Percentiles rank a stretch among this genome's conserved stretches.
Conservation (phyloP, 1,140 invertebrate species). For the Episyrphus balteatus region DNA sequence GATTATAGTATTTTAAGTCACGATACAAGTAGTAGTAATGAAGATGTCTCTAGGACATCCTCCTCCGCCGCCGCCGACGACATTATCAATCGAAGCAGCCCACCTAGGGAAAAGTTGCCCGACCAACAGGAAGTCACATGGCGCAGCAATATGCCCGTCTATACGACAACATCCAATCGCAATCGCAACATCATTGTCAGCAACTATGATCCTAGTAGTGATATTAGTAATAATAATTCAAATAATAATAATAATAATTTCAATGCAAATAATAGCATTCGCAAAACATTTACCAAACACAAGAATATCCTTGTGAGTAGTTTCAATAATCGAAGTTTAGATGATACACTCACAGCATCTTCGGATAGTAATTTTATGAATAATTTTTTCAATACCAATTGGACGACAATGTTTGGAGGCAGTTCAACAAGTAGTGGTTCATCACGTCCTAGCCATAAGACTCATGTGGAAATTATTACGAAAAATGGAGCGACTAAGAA, state of each 20-base stretch:
- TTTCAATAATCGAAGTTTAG: slow-evolving; percentile 15
- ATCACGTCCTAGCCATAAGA: slow-evolving; percentile 45
- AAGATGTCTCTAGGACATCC: not conserved
- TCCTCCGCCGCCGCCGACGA: not conserved
- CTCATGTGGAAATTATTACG: slow-evolving; percentile 48
- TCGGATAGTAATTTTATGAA: slow-evolving; percentile 27
- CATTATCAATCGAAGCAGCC: not conserved
- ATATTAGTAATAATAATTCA: slow-evolving; percentile 11
- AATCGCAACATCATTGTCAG: slow-evolving; percentile 37
- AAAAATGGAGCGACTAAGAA: slow-evolving; percentile 45
- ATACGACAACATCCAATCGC: slow-evolving; percentile 19
- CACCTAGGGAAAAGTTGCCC: not conserved
- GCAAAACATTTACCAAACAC: slow-evolving; percentile 32
- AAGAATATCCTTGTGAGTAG: slow-evolving; percentile 37
- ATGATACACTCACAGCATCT: not conserved
- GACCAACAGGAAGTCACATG: no score
- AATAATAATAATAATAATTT: slow-evolving; percentile 15
- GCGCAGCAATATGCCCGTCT: no score
- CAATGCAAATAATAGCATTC: slow-evolving; percentile 17
- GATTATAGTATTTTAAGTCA: slow-evolving; percentile 39
- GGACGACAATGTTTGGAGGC: slow-evolving; percentile 29
- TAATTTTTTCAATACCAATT: slow-evolving; percentile 36
- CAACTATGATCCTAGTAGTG: slow-evolving; percentile 32
- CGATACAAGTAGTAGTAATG: slow-evolving; percentile 1
- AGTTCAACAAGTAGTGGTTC: no score